Evolutionary conservation across 92 coral and sea anemone species (phyloP), one percentile per base, ranked within the genome.

Genomic region (Galaxea fascicularis): DNA sequence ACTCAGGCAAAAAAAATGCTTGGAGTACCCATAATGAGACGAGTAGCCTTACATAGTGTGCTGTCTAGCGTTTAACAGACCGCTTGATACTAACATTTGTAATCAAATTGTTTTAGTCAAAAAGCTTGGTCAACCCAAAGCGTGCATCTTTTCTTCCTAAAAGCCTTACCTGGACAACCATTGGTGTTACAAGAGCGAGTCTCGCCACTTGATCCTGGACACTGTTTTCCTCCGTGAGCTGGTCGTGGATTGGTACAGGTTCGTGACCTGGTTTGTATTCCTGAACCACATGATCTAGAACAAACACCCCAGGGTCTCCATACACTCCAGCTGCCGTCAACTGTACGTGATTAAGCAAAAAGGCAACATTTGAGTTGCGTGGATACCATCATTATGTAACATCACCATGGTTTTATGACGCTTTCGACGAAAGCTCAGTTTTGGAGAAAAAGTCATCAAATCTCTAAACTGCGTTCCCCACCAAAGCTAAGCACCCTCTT

Each of bases 241-340:
- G 88, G 91, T 14, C 51, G 74, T 0, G 93, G 93, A 64, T 71
- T 90, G 64, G 74, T 66, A 76, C 93, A 90, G 18, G 53, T 44
- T 31, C 93, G 88, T 49, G 73, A 52, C 24, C 91, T 51, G 2
- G 72, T 53, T 76, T 90, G 89, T 20, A 65, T 20, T 10, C 93
- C 93, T 46, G 75, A 73, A 25, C 93, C 93, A 65, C 91, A 86
- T 22, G 85, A 75, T 4, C 84, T 86, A 46, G 84, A 71, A 63
- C 93, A 90, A 21, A 59, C 79, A 31, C 71, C 77, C 93, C 93
- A 90, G 22, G 72, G 22, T 25, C 31, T 85, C 93, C 93, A 89
- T 1, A 77, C 67, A 47, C 89, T 79, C 92, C 92, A 89, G 25
- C 78, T 77, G 13, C 92, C 92, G 39, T 91, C 94, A 75, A 83